Percentiles rank a stretch among this genome's conserved stretches.
Evolutionary conservation across 92 coral and sea anemone genomes (phyloP).

Genomic region (Phenganax stokvisi): DNA sequence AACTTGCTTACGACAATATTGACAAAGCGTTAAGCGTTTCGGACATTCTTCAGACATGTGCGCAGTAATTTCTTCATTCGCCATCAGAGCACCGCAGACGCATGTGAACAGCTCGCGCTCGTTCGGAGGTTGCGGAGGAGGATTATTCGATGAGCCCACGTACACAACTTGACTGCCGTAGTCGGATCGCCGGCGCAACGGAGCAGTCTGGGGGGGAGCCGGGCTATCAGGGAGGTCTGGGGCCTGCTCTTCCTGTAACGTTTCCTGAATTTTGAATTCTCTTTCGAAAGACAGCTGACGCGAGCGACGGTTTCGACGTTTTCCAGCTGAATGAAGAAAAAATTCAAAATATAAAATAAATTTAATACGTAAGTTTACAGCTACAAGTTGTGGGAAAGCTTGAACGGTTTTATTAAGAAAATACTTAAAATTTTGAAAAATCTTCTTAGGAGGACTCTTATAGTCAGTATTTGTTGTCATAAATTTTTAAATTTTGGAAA

Average conservation of each 20-base stretch:
- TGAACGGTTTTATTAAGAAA: no score
- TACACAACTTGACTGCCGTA: slow-evolving; percentile 72
- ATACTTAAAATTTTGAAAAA: no score
- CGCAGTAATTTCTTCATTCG: slow-evolving; percentile 76
- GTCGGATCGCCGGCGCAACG: slow-evolving; percentile 49
- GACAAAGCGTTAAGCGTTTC: slow-evolving; percentile 84
- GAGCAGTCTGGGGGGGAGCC: slow-evolving; percentile 26
- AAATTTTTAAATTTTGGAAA: no score
- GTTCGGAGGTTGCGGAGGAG: slow-evolving; percentile 47
- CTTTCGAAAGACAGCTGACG: slow-evolving; percentile 12
- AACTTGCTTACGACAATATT: slow-evolving; percentile 80
- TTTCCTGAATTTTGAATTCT: slow-evolving; percentile 19
- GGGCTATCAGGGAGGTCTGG: slow-evolving; percentile 24
- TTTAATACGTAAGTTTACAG: no score
- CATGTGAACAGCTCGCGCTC: slow-evolving; percentile 84
- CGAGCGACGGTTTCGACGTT: slow-evolving; percentile 6
- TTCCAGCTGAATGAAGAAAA: background rate
- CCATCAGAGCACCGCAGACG: slow-evolving; percentile 88
- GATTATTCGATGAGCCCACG: slow-evolving; percentile 65
- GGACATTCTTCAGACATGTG: slow-evolving; percentile 99
- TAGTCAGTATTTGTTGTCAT: no score
- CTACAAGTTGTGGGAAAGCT: no score
- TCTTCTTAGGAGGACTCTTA: no score
- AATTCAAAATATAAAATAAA: background rate
- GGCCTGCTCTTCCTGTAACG: slow-evolving; percentile 25